A percentile compares a stretch with the other conserved stretches of the same genome.
phyloP scores from a whole-genome alignment of 2,113 vertebrate genomes.

The Rhynchomys soricoides region DNA sequence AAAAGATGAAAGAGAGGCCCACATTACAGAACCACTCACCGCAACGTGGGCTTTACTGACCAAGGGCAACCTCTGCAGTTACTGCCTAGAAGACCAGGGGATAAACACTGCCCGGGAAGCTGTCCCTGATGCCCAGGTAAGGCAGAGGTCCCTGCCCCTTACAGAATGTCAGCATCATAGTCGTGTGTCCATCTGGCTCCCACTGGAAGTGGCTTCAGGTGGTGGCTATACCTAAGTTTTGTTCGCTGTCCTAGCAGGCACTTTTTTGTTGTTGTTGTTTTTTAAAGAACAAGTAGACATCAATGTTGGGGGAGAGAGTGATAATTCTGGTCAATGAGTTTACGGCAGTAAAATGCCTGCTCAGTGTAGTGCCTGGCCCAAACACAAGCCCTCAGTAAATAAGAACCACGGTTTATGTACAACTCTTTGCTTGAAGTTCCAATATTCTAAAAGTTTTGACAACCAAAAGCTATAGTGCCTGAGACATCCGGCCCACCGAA shows the following conservation, averaged over 20 bases:
- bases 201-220: not conserved
- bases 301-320: not conserved
- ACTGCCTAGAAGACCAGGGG: not conserved
- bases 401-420: not conserved
- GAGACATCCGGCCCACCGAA: not conserved
- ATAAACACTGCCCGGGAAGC: not conserved
- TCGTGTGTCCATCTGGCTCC: not conserved
- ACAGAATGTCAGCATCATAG: not conserved
- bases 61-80: not conserved
- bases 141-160: too few species aligned
- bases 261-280: too few species aligned
- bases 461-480: not conserved
- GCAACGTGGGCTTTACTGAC: fast-evolving
- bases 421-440: constrained; percentile 34
- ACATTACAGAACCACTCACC: not conserved
- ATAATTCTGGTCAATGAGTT: not conserved
- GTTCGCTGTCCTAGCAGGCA: not conserved
- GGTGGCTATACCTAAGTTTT: not conserved
- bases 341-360: not conserved
- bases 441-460: constrained; percentile 18
- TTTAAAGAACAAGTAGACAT: not conserved
- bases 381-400: not conserved
- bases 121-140: not conserved
- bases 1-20: constrained; percentile 13
- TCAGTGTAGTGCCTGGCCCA: not conserved